Conservation (phyloP, 2,113 vertebrate species). For the Onychostoma macrolepis region DNA sequence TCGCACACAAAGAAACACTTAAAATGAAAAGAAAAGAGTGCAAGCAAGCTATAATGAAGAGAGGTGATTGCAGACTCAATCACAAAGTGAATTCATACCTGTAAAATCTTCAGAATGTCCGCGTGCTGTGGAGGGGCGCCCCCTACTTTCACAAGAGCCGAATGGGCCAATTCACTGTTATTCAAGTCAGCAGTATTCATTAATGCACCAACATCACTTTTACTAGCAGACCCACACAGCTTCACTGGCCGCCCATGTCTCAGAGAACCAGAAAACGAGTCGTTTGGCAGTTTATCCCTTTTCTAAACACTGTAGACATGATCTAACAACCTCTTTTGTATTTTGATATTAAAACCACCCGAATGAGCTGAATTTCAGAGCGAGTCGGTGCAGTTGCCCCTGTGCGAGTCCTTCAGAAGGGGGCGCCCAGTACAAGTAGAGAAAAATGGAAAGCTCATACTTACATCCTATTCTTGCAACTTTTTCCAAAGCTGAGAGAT, state of each 20-base stretch:
- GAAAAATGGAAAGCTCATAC: conserved; percentile 99
- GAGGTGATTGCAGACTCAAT: conserved; percentile 59
- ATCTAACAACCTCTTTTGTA: not conserved
- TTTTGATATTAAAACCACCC: conserved; percentile 8
- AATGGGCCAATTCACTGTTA: conserved; percentile 85
- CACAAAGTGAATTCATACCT: conserved; percentile 84
- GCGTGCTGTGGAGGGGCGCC: conserved; percentile 99
- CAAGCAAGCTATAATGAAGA: conserved; percentile 37
- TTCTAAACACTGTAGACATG: not conserved
- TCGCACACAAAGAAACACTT: not conserved
- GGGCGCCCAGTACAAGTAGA: conserved; percentile 97
- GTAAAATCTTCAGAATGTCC: conserved; percentile 90
- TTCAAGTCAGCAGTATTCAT: conserved; percentile 72
- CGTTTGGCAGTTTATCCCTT: not conserved
- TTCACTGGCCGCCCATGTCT: conserved; percentile 70
- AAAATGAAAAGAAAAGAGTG: conserved; percentile 31
- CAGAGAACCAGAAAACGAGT: not conserved
- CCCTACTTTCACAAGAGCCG: conserved; percentile 86
- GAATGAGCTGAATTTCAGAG: not conserved
- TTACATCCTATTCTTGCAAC: conserved; percentile 99
- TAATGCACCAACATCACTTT: conserved; percentile 70
- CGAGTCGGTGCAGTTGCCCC: conserved; percentile 86
- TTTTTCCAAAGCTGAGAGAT: conserved; percentile 99
- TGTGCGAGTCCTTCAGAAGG: conserved; percentile 97
- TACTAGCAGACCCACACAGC: conserved; percentile 72